Percentiles rank a stretch among this genome's conserved stretches.
Conservation (phyloP, 2,113 vertebrate species). For the Carassius gibelio region DNA sequence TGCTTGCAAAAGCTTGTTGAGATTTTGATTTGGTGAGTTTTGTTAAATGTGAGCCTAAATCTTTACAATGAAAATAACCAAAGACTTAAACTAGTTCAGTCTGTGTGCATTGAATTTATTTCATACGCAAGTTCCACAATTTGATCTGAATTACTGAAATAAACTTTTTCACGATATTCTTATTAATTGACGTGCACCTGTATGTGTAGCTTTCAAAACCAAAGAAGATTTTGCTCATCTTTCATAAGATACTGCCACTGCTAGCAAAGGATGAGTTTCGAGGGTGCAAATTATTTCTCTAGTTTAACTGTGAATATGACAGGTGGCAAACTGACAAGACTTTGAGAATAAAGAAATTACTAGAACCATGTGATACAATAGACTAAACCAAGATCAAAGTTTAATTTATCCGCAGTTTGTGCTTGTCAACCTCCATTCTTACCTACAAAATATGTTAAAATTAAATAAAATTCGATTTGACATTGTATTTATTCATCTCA, state of each 20-base stretch:
- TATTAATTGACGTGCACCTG: no score
- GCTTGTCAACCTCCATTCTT: not conserved
- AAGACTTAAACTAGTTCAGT: no score
- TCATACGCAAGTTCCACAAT: no score
- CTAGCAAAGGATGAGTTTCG: not conserved
- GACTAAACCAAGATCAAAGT: not conserved
- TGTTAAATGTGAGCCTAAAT: no score
- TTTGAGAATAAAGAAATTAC: not conserved
- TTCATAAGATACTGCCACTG: not conserved
- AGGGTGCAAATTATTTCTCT: not conserved
- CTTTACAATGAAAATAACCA: no score
- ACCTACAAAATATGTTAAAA: not conserved
- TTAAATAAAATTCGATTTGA: not conserved
- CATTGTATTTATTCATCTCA: not conserved
- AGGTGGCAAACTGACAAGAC: slow-evolving; percentile 5
- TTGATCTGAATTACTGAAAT: no score
- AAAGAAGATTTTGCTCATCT: not conserved
- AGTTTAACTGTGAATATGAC: not conserved
- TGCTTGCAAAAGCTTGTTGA: not conserved
- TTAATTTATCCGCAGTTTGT: not conserved
- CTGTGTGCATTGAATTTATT: no score
- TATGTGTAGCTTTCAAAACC: not conserved
- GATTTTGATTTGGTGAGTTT: no score
- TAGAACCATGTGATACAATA: not conserved
- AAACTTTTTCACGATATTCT: no score